Base-by-base conservation (phyloP, 1,140 invertebrate species). In the Sitophilus oryzae region DNA sequence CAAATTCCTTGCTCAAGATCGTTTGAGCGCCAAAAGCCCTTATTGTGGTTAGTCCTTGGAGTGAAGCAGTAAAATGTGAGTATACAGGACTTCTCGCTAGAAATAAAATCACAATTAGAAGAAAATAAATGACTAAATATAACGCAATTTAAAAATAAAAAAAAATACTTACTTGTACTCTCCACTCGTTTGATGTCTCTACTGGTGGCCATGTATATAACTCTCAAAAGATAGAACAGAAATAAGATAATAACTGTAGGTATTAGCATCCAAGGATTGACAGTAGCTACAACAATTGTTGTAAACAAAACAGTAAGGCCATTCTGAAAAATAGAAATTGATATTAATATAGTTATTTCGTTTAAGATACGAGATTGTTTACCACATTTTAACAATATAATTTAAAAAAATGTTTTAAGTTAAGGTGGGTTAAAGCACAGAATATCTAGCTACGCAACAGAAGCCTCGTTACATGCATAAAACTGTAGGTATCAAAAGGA, bases 121-220 rank as follows among this genome's bases (percentile, higher is more conserved):
- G 3, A 20, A 36, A 37, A 46, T 23, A 30, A n/a, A n/a, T n/a
- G n/a, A n/a, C n/a, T n/a, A n/a, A n/a, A n/a, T n/a, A n/a, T n/a
- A n/a, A n/a, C n/a, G n/a, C n/a, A 30, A 19, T 21, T 41, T 56
- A 20, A 23, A 53, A 38, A 46, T 30, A 16, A 48, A 49, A 18
- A 49, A 11, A 20, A 9, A 3, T 57, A 71, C 78, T 82, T 75
- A 91, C 89, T 81, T 36, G 83, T 83, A 53, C 85, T 86, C 69
- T 94, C 91, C 0, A 94, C 73, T 55, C 90, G 77, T 69, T 93
- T 93, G 0, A 93, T 73, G 67, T 86, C 84, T 64, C 91, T 80
- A 0, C 89, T 88, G 1, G 88, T 88, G 10, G 78, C 74, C 21
- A 94, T 70, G 66, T 92, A 95, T 65, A 91, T 79, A 54, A 74